These are phyloP conservation scores for Taeniopygia guttata DNA, from an alignment of 2,797 vertebrate genomes.

Conservation along the genomic window DNA sequence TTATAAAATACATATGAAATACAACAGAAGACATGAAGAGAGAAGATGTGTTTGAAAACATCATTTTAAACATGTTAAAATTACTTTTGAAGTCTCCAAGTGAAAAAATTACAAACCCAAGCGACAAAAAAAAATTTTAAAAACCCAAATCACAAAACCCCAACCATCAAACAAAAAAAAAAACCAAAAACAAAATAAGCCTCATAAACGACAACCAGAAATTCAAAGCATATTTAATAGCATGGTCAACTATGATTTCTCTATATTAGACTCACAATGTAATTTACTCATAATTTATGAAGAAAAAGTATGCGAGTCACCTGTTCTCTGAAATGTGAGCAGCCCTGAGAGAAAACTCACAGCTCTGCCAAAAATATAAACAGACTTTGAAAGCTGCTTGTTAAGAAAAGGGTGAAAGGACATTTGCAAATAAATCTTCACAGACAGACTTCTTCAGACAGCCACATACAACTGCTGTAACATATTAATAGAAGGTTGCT, in stretches of 20 bases:
- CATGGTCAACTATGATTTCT: background rate
- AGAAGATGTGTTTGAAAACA: background rate
- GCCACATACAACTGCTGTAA: conserved; percentile 22
- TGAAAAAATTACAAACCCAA: background rate
- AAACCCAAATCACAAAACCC: background rate
- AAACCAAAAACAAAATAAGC: background rate
- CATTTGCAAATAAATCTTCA: conserved; percentile 55
- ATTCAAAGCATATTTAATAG: background rate
- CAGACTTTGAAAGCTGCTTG: conserved; percentile 39
- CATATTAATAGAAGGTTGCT: conserved; percentile 42
- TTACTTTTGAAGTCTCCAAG: background rate
- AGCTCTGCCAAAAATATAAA: conserved; percentile 41
- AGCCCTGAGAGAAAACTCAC: background rate
- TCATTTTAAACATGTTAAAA: background rate
- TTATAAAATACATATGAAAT: background rate
- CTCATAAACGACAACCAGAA: background rate
- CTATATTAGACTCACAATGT: background rate
- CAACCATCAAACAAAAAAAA: background rate
- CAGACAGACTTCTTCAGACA: conserved; percentile 27
- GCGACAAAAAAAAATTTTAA: background rate
- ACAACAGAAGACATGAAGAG: background rate
- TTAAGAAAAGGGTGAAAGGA: conserved; percentile 43
- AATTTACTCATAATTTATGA: conserved; percentile 52
- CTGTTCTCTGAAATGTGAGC: conserved; percentile 44
- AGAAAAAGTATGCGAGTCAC: conserved; percentile 27